These are phyloP conservation scores for Thecophora atra DNA, from an alignment of 2,888 invertebrate species.

Conservation along the genomic window DNA sequence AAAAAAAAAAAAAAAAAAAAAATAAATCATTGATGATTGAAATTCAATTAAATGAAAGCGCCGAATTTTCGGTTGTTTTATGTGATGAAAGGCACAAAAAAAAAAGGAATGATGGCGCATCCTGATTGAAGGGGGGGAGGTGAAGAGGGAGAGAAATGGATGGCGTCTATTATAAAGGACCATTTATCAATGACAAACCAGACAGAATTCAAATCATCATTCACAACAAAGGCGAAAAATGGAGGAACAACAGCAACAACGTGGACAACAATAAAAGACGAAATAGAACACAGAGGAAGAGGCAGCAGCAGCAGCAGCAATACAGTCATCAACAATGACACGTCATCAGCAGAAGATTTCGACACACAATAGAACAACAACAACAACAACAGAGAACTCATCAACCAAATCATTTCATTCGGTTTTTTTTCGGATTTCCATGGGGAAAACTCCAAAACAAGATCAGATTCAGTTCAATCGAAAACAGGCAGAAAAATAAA, in stretches of 20 bases:
- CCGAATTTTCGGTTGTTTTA: constrained; percentile 31
- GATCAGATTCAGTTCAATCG: too few relatives aligned
- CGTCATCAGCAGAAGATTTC: constrained; percentile 33
- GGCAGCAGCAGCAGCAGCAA: neutral
- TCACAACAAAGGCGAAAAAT: constrained; percentile 19
- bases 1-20: too few relatives aligned
- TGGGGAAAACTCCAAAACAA: neutral
- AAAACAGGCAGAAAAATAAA: too few relatives aligned
- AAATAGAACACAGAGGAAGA: too few relatives aligned
- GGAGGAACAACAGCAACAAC: constrained; percentile 29
- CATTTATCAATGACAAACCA: constrained; percentile 44
- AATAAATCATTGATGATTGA: constrained; percentile 44
- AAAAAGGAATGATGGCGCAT: too few relatives aligned
- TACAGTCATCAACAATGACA: constrained; percentile 1
- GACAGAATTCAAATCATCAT: constrained; percentile 41
- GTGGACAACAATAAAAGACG: too few relatives aligned
- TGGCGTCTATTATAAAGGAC: constrained; percentile 40
- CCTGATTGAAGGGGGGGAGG: constrained; percentile 18
- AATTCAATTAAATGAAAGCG: constrained; percentile 44
- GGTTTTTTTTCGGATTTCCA: constrained; percentile 2
- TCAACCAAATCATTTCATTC: neutral
- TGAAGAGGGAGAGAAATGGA: neutral
- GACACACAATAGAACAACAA: constrained; percentile 24
- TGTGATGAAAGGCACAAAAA: constrained; percentile 12
- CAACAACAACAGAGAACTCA: constrained; percentile 18